Evolutionary conservation across 2,113 vertebrate genomes (phyloP), one percentile per base, ranked within the genome.

Genomic region (Boulengerochromis microlepis): DNA sequence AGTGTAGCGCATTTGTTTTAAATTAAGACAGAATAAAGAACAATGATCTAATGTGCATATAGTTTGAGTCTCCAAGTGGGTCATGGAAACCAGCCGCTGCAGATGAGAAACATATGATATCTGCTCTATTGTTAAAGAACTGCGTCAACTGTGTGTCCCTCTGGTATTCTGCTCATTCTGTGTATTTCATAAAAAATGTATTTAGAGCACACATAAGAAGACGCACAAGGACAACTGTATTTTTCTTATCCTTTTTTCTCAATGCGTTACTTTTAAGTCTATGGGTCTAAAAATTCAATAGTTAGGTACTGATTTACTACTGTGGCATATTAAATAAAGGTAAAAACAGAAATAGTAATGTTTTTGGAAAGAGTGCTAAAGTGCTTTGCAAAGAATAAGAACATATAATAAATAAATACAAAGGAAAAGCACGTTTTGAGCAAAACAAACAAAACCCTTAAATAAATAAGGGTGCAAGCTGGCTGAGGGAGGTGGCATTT

Each of bases 11-110:
- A 92, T 92, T 94, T 92, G 90, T 92, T 93, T 89, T 92, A 69
- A 92, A 95, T 94, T 94, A 92, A 69, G 66, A 83, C 82, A 50
- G 64, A 80, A 54, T 84, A 54, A 90, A 88, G 87, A 93, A 82
- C 84, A 87, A 93, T 94, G 90, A 94, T 78, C 89, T 90, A 84
- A 91, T 85, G 85, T 42, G 15, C 10, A 16, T 86, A 89, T 35
- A 82, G 84, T 90, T 88, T 88, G 78, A 76, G 53, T 89, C 64
- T 88, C 80, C 90, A 88, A 92, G 69, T 90, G 86, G 90, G 54
- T 91, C 89, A 89, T 40, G 83, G 87, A 87, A 90, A 87, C 89
- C 54, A 76, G 38, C 10, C 38, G 5, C 15, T 90, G 71, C 91
- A 94, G 87, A 93, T 91, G 86, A 87, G 76, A 80, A 87, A 54